phyloP scores from a whole-genome alignment of 2,888 invertebrate species.

The Melitaea athalia region DNA sequence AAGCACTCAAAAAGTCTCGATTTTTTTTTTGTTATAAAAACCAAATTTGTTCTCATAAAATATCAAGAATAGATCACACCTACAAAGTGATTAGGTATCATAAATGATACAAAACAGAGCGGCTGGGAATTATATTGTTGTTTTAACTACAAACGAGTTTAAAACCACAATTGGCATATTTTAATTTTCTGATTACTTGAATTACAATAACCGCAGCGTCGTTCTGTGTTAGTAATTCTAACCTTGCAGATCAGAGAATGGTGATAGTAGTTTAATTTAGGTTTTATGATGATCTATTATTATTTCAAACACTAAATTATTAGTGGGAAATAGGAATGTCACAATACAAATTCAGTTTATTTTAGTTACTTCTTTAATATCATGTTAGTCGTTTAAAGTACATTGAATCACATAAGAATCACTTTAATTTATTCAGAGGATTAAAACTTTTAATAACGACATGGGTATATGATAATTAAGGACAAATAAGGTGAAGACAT shows the following conservation, averaged over 20 bases:
- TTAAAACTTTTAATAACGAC: too few relatives aligned
- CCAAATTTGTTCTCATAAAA: background rate
- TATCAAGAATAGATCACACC: background rate
- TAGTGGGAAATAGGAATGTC: background rate
- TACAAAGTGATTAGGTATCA: background rate
- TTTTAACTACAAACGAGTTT: slow-evolving; percentile 32
- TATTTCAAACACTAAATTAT: background rate
- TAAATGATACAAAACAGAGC: slow-evolving; percentile 10
- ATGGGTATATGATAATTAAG: background rate
- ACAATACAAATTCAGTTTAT: background rate
- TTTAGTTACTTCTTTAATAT: too few relatives aligned
- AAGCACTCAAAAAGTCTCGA: too few relatives aligned
- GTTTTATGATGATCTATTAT: slow-evolving; percentile 1
- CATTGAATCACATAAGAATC: too few relatives aligned
- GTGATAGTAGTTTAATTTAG: background rate
- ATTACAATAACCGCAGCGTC: slow-evolving; percentile 41
- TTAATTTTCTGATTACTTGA: slow-evolving; percentile 38
- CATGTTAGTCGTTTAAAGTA: too few relatives aligned
- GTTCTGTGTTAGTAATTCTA: slow-evolving; percentile 30
- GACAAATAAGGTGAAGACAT: background rate
- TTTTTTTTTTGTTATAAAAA: background rate
- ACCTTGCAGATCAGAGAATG: slow-evolving; percentile 20
- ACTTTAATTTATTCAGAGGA: too few relatives aligned
- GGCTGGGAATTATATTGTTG: slow-evolving; percentile 28
- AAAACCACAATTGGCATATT: slow-evolving; percentile 36